Evolutionary conservation across 2,113 vertebrate species (phyloP).

Genomic region (Symphodus melops): DNA sequence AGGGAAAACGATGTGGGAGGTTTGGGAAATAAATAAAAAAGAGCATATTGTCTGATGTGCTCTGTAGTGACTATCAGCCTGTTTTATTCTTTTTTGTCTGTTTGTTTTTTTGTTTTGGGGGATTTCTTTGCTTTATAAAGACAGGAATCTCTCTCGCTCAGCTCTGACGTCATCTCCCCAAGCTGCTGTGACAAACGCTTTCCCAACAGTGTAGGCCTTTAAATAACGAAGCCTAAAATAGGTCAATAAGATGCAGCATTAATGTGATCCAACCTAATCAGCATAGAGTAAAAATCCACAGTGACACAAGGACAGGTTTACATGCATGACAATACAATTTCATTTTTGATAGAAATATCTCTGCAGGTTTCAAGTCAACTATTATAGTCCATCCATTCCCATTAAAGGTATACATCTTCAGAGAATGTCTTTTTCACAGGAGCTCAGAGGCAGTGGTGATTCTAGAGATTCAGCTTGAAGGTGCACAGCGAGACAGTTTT

Average conservation of each 20-base stretch:
- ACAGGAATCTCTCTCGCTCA: neutral
- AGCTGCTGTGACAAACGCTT: conserved; percentile 3
- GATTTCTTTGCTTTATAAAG: conserved; percentile 11
- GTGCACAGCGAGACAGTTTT: too few species aligned
- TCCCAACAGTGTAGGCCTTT: neutral
- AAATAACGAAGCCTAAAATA: neutral
- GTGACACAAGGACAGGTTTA: neutral
- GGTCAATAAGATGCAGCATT: neutral
- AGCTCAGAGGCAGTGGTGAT: too few species aligned
- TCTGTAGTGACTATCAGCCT: conserved; percentile 39
- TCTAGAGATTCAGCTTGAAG: too few species aligned
- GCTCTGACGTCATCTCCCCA: conserved; percentile 1
- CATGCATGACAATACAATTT: conserved; percentile 10
- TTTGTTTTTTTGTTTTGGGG: neutral
- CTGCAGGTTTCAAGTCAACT: neutral
- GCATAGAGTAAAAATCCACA: neutral
- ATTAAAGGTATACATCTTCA: too few species aligned
- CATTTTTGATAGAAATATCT: neutral
- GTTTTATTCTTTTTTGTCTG: conserved; percentile 7
- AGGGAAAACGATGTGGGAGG: neutral
- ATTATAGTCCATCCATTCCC: too few species aligned
- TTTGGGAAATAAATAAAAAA: conserved; percentile 22
- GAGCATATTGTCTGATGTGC: conserved; percentile 46
- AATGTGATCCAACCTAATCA: neutral
- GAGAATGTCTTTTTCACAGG: too few species aligned